Evolutionary conservation across 37 sponge, comb jelly and placozoan species (phyloP).

Genomic region (Axinella damicornis): DNA sequence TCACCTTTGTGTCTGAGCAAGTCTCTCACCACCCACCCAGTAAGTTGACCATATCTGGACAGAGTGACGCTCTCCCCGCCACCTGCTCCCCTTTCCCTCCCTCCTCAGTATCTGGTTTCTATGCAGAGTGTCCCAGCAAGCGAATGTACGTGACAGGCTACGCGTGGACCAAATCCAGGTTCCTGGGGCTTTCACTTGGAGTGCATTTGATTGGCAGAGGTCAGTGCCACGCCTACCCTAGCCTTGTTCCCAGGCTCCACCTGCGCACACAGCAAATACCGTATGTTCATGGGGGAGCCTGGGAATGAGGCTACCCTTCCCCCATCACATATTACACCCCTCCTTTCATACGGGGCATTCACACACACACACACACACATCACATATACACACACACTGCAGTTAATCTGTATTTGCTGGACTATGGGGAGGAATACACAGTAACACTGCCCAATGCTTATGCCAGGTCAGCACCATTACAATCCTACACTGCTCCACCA

Average conservation of each 20-base stretch:
- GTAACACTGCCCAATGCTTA: constrained; percentile 94
- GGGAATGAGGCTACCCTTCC: too few species aligned
- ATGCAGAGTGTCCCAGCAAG: constrained; percentile 89
- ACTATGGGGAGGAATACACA: constrained; percentile 90
- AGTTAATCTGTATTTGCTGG: constrained; percentile 83
- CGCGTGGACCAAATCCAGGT: constrained; percentile 94
- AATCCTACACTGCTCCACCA: background rate
- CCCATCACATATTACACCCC: constrained; percentile 9
- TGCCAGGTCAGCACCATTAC: constrained; percentile 53
- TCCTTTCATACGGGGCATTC: background rate
- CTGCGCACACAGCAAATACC: background rate
- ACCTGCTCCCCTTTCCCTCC: background rate
- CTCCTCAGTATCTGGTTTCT: constrained; percentile 90
- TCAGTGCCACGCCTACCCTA: constrained; percentile 21
- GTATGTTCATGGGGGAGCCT: too few species aligned
- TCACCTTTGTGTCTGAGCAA: constrained; percentile 95
- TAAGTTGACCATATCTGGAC: background rate
- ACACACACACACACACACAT: too few species aligned
- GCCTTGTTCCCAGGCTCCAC: too few species aligned
- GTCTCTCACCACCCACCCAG: constrained; percentile 98
- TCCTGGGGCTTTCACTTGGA: constrained; percentile 96
- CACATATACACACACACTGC: background rate
- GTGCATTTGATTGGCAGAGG: constrained; percentile 91
- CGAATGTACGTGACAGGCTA: constrained; percentile 84
- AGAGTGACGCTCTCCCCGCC: background rate